A percentile compares a stretch with the other conserved stretches of the same genome.
These are phyloP conservation scores for Plagodis pulveraria DNA, from an alignment of 2,888 invertebrate species.

Conservation along the genomic window DNA sequence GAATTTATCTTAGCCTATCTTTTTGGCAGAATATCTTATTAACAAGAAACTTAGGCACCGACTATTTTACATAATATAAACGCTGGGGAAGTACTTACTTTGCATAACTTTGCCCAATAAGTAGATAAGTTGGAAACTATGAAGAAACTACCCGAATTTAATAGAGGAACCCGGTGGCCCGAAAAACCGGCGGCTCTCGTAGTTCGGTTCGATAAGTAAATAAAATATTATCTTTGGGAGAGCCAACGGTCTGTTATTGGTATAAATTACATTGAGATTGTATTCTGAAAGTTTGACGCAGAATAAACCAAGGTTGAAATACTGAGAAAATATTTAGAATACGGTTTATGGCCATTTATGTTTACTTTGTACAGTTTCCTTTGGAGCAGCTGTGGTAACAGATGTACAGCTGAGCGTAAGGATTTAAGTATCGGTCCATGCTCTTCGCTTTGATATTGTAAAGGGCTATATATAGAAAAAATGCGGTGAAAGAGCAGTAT, in stretches of 20 bases:
- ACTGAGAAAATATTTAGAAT: too few species aligned
- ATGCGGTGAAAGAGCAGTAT: too few species aligned
- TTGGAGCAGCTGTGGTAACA: too few species aligned
- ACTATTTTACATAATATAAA: slow-evolving; percentile 25
- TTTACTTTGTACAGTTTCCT: too few species aligned
- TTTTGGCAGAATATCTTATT: slow-evolving; percentile 2
- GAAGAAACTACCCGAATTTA: slow-evolving; percentile 50
- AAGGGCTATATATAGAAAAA: too few species aligned
- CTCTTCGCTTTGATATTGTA: too few species aligned
- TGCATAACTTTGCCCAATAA: slow-evolving; percentile 51
- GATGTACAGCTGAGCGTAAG: too few species aligned
- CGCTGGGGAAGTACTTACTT: slow-evolving; percentile 24
- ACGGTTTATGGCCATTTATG: too few species aligned
- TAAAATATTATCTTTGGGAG: slow-evolving; percentile 29
- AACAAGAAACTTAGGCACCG: slow-evolving; percentile 15
- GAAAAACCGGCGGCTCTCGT: slow-evolving; percentile 47
- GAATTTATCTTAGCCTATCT: background rate
- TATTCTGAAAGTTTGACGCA: background rate
- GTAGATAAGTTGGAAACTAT: slow-evolving; percentile 51
- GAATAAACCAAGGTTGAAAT: background rate
- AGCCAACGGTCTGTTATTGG: slow-evolving; percentile 27
- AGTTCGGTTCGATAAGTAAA: slow-evolving; percentile 33
- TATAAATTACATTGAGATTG: slow-evolving; percentile 21
- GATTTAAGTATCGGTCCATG: too few species aligned
- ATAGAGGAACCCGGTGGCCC: slow-evolving; percentile 51